phyloP scores from a whole-genome alignment of 2,797 vertebrate species.

The Crenuchus spilurus region DNA sequence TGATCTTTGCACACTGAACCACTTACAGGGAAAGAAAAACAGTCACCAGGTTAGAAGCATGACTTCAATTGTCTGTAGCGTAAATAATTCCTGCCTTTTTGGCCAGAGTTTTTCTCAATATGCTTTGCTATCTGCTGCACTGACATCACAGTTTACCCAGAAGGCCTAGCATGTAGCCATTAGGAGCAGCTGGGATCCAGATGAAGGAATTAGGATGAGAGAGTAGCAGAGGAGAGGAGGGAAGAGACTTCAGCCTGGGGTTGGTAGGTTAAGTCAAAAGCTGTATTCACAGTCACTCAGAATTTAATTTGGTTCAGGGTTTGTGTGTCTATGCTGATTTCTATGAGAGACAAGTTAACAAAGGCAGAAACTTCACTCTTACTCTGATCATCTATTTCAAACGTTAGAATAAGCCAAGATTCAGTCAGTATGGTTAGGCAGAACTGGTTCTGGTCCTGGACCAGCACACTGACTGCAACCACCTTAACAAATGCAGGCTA shows the following conservation, averaged over 20 bases:
- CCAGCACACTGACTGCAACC: too few relatives aligned
- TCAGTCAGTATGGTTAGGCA: not conserved
- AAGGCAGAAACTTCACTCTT: not conserved
- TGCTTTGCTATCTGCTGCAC: constrained; percentile 13
- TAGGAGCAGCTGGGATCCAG: constrained; percentile 43
- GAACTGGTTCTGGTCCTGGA: not conserved
- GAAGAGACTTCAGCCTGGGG: not conserved
- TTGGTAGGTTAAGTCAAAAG: not conserved
- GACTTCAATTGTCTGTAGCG: not conserved
- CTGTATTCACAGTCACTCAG: too few relatives aligned
- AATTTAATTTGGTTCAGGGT: too few relatives aligned
- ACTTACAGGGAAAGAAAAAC: constrained; percentile 6
- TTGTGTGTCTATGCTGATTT: too few relatives aligned
- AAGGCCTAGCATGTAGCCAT: constrained; percentile 6
- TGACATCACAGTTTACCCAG: constrained; percentile 41
- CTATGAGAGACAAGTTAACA: too few relatives aligned
- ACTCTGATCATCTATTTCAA: not conserved
- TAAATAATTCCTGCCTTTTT: constrained; percentile 17
- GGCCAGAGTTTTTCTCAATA: constrained; percentile 8
- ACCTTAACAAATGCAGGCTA: not conserved
- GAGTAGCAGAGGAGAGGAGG: not conserved
- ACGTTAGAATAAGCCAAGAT: not conserved
- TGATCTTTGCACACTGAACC: constrained; percentile 17
- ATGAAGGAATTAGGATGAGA: constrained; percentile 29
- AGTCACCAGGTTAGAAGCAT: not conserved